These are phyloP conservation scores for Xylocampa areola DNA, from an alignment of 2,888 invertebrate species.

Conservation along the genomic window DNA sequence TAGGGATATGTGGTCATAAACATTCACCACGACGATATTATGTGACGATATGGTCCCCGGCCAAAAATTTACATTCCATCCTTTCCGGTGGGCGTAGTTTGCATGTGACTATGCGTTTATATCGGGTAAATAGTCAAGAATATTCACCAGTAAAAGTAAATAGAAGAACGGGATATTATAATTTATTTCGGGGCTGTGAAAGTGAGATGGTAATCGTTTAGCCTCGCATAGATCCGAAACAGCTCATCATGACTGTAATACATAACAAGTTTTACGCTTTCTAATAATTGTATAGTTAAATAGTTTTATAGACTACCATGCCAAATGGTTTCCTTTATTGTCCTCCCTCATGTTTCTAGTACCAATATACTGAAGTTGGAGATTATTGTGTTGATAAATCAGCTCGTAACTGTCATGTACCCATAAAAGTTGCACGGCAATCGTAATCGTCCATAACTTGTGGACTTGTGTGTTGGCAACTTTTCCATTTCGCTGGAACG, in stretches of 20 bases:
- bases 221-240: background rate
- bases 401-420: conserved; percentile 40
- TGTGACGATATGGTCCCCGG: conserved; percentile 36
- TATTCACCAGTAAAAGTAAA: background rate
- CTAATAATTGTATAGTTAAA: conserved; percentile 4
- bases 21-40: conserved; percentile 29
- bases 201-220: background rate
- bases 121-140: background rate
- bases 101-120: conserved; percentile 2
- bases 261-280: conserved; percentile 5
- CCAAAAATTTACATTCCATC: conserved; percentile 23
- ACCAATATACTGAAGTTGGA: conserved; percentile 26
- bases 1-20: conserved; percentile 32
- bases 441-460: conserved; percentile 46
- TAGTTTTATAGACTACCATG: conserved; percentile 1
- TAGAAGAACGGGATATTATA: too few species aligned
- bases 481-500: conserved; percentile 24
- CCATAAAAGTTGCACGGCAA: conserved; percentile 35
- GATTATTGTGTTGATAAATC: conserved; percentile 49
- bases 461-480: conserved; percentile 22
- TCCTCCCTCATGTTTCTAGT: conserved; percentile 15
- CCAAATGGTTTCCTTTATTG: conserved; percentile 18
- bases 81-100: conserved; percentile 26
- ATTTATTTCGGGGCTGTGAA: too few species aligned
- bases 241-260: conserved; percentile 10